Base-by-base conservation (phyloP, 92 coral and sea anemone genomes). In the Umimayanthus chanpuru region DNA sequence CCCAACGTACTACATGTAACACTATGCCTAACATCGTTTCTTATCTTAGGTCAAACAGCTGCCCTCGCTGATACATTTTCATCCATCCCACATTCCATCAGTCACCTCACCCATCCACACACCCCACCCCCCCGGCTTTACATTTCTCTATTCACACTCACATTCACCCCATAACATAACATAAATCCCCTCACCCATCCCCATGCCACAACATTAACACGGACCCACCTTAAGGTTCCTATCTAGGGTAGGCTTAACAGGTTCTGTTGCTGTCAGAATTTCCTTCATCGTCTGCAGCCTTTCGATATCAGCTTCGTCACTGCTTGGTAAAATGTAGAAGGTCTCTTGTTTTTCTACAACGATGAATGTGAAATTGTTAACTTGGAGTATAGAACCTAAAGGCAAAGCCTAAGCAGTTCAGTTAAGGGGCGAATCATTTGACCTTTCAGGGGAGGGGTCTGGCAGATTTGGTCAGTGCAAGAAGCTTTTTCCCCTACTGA, bases 211-310 rank as follows among this genome's bases (percentile, higher is more conserved):
- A 25, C 66, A 36, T 4, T 12, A 11, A 55, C 32, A 58, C 47
- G 47, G 26, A 14, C 26, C 30, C 20, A 94, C 96, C 93, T 90
- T 92, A n/a, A 92, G 56, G 72, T 92, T 88, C 66, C 99, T 90
- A 78, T 96, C 99, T n/a, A 96, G 90, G 23, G 91, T 93, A 12
- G 94, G 92, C 76, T 94, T 92, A 30, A 94, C 41, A 39, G 96
- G 84, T 47, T 92, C 96, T 39, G 93, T 91, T 18, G 90, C 85
- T 1, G 91, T 73, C 61, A 96, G 88, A 5, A 96, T 73, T 28
- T 88, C 96, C 76, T 93, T 96, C 86, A 89, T 89, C 21, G 89
- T 79, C 30, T 85, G 86, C 29, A 96, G 84, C 15, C 84, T 90
- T 73, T 92, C 96, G 2, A 79, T 41, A 61, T 89, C 94, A 14